Evolutionary conservation across 2,797 vertebrate genomes (phyloP), one percentile per base, ranked within the genome.

Genomic region (Malurus splendens): DNA sequence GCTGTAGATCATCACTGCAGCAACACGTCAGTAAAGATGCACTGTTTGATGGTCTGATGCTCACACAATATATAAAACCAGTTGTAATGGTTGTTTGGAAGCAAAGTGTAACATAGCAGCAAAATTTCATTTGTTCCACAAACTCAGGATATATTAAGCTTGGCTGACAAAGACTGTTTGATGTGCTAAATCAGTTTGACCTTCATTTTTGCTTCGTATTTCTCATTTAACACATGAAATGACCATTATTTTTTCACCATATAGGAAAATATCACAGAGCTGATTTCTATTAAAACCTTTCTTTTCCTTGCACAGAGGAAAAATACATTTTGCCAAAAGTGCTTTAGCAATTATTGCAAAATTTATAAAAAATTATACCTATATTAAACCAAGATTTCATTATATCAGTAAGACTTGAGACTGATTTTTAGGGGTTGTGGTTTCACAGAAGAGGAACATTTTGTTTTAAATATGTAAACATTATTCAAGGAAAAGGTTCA

Each of bases 81-180:
- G 97, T 97, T 97, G 97, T 97, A 98, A 98, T 97, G 97, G 97
- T 97, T 98, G 98, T 98, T 98, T 98, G 97, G 97, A 98, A 97
- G 97, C 96, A 97, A 98, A 98, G 97, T 97, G 98, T 98, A 98
- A 97, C 97, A 97, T 79, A 97, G 97, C 97, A 98, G 97, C 97
- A 96, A 97, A 97, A 98, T 98, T 98, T 98, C 97, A 98, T 98
- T 98, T 98, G 97, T 98, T 98, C 98, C 97, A 97, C 98, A 98
- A 98, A 98, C 98, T 98, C 97, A 97, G 97, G 98, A 98, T 97
- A 96, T 97, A 98, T 98, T 97, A 98, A 97, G 97, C 97, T 96
- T 96, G 97, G 96, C 97, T 96, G 96, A 97, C 97, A 98, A 98
- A 98, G 97, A 98, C 96, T 97, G 98, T 97, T 97, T 97, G 97